phyloP scores from a whole-genome alignment of 2,888 invertebrate species.

The Pachydiplax longipennis region DNA sequence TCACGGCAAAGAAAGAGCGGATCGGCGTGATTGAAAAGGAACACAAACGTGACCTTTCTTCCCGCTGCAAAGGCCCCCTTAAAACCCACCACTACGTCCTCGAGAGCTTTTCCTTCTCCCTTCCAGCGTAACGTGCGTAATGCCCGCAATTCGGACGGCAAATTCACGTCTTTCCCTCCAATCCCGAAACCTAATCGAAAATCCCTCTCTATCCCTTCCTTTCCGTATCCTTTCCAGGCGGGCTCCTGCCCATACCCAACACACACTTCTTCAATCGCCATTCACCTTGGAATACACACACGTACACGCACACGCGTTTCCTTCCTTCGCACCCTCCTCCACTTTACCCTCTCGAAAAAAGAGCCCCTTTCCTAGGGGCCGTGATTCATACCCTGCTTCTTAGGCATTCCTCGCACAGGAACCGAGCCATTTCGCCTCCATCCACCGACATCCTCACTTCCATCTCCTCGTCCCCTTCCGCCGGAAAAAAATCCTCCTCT shows the following conservation, averaged over 20 bases:
- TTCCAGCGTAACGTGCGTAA: background rate
- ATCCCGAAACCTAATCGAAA: background rate
- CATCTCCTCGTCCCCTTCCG: background rate
- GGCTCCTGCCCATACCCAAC: background rate
- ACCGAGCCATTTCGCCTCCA: background rate
- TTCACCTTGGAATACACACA: background rate
- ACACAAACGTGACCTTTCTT: background rate
- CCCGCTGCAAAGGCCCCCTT: background rate
- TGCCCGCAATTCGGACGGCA: background rate
- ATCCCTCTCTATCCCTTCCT: background rate
- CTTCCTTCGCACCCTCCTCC: background rate
- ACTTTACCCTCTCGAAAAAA: background rate
- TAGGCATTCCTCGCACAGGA: constrained; percentile 17
- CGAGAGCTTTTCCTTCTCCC: background rate
- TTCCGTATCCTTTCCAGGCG: background rate
- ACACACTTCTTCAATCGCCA: background rate
- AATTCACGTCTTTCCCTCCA: background rate
- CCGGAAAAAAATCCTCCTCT: background rate
- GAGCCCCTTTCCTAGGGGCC: background rate
- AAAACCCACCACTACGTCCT: background rate
- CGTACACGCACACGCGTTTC: background rate
- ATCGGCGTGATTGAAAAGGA: background rate
- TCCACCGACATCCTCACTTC: background rate
- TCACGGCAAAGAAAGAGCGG: background rate
- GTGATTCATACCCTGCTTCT: constrained; percentile 34